Evolutionary conservation across 1,140 invertebrate species (phyloP), one percentile per base, ranked within the genome.

Genomic region (Orussus abietinus): DNA sequence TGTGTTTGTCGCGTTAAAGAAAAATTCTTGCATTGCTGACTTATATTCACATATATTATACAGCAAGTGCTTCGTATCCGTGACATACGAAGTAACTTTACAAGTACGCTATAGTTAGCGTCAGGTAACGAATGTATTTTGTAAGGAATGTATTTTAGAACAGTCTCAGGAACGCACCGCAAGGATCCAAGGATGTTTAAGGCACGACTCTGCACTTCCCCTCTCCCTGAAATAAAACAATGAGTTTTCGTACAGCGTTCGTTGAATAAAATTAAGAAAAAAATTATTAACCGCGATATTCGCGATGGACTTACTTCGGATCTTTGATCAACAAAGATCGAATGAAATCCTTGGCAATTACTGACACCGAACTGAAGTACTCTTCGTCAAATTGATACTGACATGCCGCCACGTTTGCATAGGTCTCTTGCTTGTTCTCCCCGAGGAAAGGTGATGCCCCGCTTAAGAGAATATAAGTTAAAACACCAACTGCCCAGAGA

Each of bases 401-500:
- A 37, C 79, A 80, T 22, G 79, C 75, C 2, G 81, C 79, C 46
- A 85, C 83, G 56, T 84, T 84, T 17, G 79, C 77, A 57, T 80
- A 84, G 31, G 74, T 69, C 66, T 76, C 80, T 59, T 85, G 81
- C 47, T 83, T 82, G 32, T 76, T 76, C 39, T 85, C 80, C 13
- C 81, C 82, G 45, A 77, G 75, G 64, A 85, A 85, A 18, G 81
- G 83, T 11, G 82, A 82, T 47, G 74, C 69, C 65, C 82, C 81
- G 21, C 79, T 81, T 37, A 85, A 33, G 10, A 85, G 71, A 29
- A 85, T 83, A 42, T 85, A 85, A 1, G 80, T 76, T 17, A 85
- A 63, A 15, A 85, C 81, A 12, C 83, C 83, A 33, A 85, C 69
- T 49, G 81, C 81, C 81, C 83, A 85, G 71, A 85, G 78, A 60